These are phyloP conservation scores for Hipposideros larvatus DNA, from an alignment of 2,797 vertebrate species.

Conservation along the genomic window DNA sequence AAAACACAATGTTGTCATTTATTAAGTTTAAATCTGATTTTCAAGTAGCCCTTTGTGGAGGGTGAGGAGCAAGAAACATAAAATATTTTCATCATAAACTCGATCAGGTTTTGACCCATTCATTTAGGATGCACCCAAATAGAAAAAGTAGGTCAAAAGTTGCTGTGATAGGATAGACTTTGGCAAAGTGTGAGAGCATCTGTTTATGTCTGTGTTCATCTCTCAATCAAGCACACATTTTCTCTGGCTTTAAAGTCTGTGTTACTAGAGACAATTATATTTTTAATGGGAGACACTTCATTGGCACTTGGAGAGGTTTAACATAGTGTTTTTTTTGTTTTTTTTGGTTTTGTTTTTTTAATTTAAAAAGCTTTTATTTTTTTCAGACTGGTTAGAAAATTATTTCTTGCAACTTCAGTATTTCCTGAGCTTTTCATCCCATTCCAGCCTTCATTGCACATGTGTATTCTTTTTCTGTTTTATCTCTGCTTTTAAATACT, in stretches of 20 bases:
- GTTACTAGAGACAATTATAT: background rate
- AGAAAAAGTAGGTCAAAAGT: conserved; percentile 62
- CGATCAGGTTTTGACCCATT: conserved; percentile 53
- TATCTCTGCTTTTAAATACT: conserved; percentile 23
- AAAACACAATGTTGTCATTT: background rate
- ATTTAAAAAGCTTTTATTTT: conserved; percentile 40
- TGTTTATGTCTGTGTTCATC: background rate
- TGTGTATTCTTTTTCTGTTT: background rate
- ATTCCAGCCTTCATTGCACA: background rate
- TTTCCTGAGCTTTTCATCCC: background rate
- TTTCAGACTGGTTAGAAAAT: conserved; percentile 18
- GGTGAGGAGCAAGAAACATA: background rate
- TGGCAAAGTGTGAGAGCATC: background rate
- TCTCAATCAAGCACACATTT: background rate
- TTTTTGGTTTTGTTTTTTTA: background rate
- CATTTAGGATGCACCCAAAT: conserved; percentile 29
- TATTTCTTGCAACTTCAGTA: background rate
- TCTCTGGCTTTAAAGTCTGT: background rate
- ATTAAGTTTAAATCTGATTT: conserved; percentile 56
- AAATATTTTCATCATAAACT: conserved; percentile 51
- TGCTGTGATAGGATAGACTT: background rate
- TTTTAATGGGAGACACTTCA: background rate
- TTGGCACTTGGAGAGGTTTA: background rate
- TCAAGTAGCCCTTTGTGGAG: conserved; percentile 49
- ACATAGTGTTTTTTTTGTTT: background rate